These are phyloP conservation scores for Dicycla oo DNA, from an alignment of 2,888 invertebrate species.

Conservation along the genomic window DNA sequence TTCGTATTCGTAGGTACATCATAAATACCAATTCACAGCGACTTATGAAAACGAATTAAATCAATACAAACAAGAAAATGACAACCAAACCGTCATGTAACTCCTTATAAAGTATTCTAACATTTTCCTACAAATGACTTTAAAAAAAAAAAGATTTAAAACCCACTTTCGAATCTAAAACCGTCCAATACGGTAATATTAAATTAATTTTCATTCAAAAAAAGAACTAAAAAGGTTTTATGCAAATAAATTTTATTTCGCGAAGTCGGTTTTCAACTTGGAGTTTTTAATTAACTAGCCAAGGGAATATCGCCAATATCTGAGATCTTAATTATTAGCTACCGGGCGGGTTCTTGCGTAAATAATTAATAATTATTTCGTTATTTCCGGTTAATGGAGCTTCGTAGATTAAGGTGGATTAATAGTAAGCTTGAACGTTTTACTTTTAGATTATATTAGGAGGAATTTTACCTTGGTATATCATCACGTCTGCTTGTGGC, in stretches of 20 bases:
- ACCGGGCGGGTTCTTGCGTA: conserved; percentile 51
- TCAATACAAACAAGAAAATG: not conserved
- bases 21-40: not conserved
- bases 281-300: conserved; percentile 59
- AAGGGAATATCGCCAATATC: conserved; percentile 35
- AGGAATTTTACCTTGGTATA: not conserved
- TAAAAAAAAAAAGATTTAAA: not conserved
- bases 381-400: conserved; percentile 44
- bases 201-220: conserved; percentile 36
- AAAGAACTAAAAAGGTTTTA: conserved; percentile 35
- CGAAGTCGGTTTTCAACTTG: conserved; percentile 25
- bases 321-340: conserved; percentile 41
- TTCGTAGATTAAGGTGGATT: conserved; percentile 23
- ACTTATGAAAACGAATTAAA: not conserved
- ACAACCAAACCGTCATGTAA: not conserved
- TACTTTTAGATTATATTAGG: conserved; percentile 9
- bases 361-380: conserved; percentile 59
- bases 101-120: not conserved
- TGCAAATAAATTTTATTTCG: conserved; percentile 58
- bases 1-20: too few relatives aligned
- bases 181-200: conserved; percentile 24
- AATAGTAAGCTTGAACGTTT: not conserved
- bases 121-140: not conserved
- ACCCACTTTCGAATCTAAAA: conserved; percentile 18
- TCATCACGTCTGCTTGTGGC: not conserved